Evolutionary conservation across 1,140 invertebrate genomes (phyloP).

Genomic region (Metaphire vulgaris): DNA sequence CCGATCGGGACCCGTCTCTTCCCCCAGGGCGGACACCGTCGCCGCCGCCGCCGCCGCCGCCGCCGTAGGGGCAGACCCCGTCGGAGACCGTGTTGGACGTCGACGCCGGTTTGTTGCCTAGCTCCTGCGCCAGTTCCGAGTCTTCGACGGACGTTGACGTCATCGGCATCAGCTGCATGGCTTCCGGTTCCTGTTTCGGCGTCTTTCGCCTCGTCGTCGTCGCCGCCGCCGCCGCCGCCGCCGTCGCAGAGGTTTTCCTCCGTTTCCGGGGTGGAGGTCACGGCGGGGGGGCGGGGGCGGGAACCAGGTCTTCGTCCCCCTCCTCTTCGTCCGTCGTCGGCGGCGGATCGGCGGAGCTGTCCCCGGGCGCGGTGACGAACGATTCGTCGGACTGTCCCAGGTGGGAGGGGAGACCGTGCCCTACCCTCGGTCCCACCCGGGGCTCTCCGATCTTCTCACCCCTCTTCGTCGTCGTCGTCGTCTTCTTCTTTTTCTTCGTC

Average conservation of each 20-base stretch:
- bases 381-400: conserved; percentile 23
- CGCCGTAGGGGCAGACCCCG: too few relatives aligned
- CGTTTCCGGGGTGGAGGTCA: neutral
- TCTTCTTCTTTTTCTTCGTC: too few relatives aligned
- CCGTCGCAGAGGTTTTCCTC: neutral
- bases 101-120: neutral
- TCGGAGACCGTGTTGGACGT: too few relatives aligned
- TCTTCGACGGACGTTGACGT: neutral
- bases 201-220: neutral
- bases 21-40: too few relatives aligned
- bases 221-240: too few relatives aligned
- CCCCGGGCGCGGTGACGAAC: conserved; percentile 24
- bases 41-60: too few relatives aligned
- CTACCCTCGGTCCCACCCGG: neutral
- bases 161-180: neutral
- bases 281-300: too few relatives aligned
- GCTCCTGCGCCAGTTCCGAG: neutral
- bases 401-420: neutral
- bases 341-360: conserved; percentile 38
- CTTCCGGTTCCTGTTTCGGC: neutral
- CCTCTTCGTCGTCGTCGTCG: too few relatives aligned
- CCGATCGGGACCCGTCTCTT: conserved; percentile 61
- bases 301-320: too few relatives aligned
- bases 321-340: conserved; percentile 32
- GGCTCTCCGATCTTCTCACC: too few relatives aligned